Evolutionary conservation across 2,797 vertebrate species (phyloP).

Genomic region (Chaenodraco wilsoni): DNA sequence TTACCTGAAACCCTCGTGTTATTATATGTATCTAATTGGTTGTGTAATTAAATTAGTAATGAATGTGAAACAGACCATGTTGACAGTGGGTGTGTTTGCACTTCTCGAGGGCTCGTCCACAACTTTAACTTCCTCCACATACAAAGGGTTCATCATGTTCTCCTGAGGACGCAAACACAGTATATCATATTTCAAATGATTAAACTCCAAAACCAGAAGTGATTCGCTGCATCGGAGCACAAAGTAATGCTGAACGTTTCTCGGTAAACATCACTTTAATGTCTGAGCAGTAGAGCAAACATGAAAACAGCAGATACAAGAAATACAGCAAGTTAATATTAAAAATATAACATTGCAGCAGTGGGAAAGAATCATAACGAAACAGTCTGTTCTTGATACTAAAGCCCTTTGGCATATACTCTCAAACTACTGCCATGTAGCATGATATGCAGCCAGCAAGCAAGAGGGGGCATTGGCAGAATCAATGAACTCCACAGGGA

Average conservation of each 20-base stretch:
- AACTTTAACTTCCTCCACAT: constrained; percentile 48
- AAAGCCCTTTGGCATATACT: neutral
- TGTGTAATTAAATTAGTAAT: neutral
- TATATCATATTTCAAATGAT: neutral
- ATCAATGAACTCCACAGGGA: constrained; percentile 6
- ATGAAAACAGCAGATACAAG: neutral
- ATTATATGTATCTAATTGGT: neutral
- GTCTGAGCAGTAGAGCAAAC: no score
- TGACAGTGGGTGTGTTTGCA: constrained; percentile 8
- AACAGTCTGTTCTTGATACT: neutral
- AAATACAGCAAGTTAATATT: neutral
- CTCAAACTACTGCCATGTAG: neutral
- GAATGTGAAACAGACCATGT: constrained; percentile 48
- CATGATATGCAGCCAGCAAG: neutral
- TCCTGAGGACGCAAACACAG: constrained; percentile 47
- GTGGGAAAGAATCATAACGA: neutral
- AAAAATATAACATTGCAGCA: neutral
- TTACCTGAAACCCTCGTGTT: neutral
- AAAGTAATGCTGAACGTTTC: neutral
- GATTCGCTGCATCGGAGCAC: neutral
- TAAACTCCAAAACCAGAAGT: neutral
- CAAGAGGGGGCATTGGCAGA: constrained; percentile 8
- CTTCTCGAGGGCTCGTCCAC: constrained; percentile 18
- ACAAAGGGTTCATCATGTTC: constrained; percentile 68
- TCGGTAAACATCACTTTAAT: no score